Evolutionary conservation across 2,888 invertebrate genomes (phyloP).

Genomic region (Hydroisotoma schaefferi): DNA sequence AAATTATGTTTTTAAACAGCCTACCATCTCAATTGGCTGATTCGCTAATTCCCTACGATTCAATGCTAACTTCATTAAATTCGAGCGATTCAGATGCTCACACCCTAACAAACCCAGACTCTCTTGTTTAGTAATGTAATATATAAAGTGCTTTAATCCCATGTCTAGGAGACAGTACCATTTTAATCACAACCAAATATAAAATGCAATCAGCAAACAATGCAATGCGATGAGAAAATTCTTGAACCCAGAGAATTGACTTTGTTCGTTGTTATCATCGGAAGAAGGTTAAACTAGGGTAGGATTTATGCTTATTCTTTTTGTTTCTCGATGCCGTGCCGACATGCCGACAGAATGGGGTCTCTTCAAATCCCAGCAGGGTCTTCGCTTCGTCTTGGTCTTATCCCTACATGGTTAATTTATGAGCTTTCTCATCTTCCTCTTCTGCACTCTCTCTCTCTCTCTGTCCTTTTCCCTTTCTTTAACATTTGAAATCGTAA

Average conservation of each 20-base stretch:
- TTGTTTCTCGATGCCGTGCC: slow-evolving; percentile 43
- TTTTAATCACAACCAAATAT: too few relatives aligned
- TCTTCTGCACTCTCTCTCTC: slow-evolving; percentile 5
- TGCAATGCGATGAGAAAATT: neutral
- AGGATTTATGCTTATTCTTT: slow-evolving; percentile 43
- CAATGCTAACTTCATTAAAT: too few relatives aligned
- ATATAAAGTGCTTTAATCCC: too few relatives aligned
- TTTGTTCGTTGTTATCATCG: too few relatives aligned
- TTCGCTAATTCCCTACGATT: too few relatives aligned
- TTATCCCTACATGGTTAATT: slow-evolving; percentile 47
- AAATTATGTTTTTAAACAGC: too few relatives aligned
- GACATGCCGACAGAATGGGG: slow-evolving; percentile 46
- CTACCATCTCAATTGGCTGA: too few relatives aligned
- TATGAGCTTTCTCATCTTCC: slow-evolving; percentile 44
- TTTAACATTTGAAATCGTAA: slow-evolving; percentile 19
- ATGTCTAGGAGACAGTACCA: too few relatives aligned
- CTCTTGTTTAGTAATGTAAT: too few relatives aligned
- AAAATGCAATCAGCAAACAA: too few relatives aligned
- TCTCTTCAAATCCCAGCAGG: slow-evolving; percentile 47
- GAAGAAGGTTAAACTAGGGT: slow-evolving; percentile 6
- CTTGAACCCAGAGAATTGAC: slow-evolving; percentile 20
- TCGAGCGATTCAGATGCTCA: too few relatives aligned
- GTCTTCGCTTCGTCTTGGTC: slow-evolving; percentile 43
- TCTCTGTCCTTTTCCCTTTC: slow-evolving; percentile 22
- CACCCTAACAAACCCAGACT: too few relatives aligned